These are phyloP conservation scores for Gymnoscopelus microlampas DNA, from an alignment of 2,797 vertebrate genomes.

Conservation along the genomic window DNA sequence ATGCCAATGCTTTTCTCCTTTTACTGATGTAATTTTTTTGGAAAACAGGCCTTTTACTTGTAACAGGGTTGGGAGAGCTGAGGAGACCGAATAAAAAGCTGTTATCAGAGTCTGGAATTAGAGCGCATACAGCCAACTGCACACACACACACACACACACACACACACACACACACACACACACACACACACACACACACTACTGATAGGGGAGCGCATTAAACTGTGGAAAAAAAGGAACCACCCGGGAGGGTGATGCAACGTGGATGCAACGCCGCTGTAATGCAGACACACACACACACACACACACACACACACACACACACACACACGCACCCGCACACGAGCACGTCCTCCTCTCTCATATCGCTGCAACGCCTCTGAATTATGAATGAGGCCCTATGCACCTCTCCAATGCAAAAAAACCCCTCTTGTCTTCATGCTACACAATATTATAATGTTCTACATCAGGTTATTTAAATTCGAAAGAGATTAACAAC, in stretches of 20 bases:
- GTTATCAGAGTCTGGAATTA: constrained; percentile 77
- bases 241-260: constrained; percentile 80
- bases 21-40: too few relatives aligned
- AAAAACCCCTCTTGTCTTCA: constrained; percentile 41
- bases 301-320: too few relatives aligned
- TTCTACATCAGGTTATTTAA: too few relatives aligned
- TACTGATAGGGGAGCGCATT: constrained; percentile 75
- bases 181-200: constrained; percentile 44
- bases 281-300: constrained; percentile 72
- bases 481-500: too few relatives aligned
- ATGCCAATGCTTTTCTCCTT: too few relatives aligned
- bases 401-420: constrained; percentile 60
- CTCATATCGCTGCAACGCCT: constrained; percentile 75
- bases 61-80: constrained; percentile 57
- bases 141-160: constrained; percentile 52
- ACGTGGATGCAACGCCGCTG: constrained; percentile 74
- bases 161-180: too few relatives aligned
- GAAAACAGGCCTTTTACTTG: neutral
- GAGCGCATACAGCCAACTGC: constrained; percentile 37
- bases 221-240: constrained; percentile 69
- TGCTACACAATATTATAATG: constrained; percentile 35
- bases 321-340: too few relatives aligned
- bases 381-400: constrained; percentile 82
- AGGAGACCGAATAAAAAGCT: constrained; percentile 66
- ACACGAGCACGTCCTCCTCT: constrained; percentile 59